phyloP scores from a whole-genome alignment of 2,113 vertebrate genomes.

The Physeter macrocephalus region DNA sequence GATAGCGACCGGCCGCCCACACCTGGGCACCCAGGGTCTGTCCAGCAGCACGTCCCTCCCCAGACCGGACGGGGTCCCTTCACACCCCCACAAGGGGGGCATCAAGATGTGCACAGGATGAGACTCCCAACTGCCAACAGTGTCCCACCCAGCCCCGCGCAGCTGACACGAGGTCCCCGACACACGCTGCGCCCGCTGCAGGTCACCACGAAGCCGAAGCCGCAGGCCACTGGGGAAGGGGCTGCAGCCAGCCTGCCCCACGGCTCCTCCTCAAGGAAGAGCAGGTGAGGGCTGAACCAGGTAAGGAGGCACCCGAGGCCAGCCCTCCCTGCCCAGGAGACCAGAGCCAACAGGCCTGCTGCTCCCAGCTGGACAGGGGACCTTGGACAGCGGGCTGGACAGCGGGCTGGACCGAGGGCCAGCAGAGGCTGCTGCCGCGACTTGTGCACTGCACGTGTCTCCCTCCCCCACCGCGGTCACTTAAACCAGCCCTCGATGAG shows the following conservation, averaged over 20 bases:
- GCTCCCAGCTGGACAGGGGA: not conserved
- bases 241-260: too few relatives aligned
- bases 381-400: not conserved
- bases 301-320: not conserved
- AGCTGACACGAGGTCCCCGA: not conserved
- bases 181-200: fast-evolving
- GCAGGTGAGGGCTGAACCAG: not conserved
- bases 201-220: not conserved
- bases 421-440: not conserved
- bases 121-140: not conserved
- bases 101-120: not conserved
- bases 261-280: fast-evolving
- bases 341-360: not conserved
- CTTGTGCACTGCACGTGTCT: not conserved
- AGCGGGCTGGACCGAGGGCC: conserved; percentile 39
- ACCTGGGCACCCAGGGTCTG: not conserved
- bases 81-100: too few relatives aligned
- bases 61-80: not conserved
- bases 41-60: too few relatives aligned
- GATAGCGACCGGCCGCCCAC: not conserved
- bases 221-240: not conserved
- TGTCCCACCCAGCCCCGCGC: fast-evolving
- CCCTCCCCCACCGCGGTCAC: conserved; percentile 51
- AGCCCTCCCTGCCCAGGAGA: fast-evolving
- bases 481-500: conserved; percentile 67